These are phyloP conservation scores for Lycophotia porphyrea DNA, from an alignment of 2,888 invertebrate species.

Conservation along the genomic window DNA sequence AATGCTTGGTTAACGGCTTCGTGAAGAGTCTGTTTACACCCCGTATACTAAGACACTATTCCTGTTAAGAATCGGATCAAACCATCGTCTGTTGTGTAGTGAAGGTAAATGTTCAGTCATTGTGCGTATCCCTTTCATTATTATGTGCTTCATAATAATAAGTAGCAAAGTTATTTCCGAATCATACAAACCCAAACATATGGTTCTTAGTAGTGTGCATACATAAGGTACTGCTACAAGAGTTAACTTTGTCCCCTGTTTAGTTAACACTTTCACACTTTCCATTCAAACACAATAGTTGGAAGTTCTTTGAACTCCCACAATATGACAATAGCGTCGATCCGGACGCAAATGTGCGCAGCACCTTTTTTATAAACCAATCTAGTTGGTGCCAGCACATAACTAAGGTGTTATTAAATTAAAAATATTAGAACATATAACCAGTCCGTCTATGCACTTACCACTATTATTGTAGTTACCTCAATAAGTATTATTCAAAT, in stretches of 20 bases:
- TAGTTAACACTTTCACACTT: conserved; percentile 52
- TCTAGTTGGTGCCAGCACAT: not conserved
- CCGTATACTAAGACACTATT: not conserved
- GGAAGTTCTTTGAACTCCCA: conserved; percentile 44
- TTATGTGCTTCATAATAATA: not conserved
- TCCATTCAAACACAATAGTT: conserved; percentile 37
- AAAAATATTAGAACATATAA: not conserved
- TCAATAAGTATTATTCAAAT: not conserved
- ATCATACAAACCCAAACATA: not conserved
- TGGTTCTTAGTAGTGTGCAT: not conserved
- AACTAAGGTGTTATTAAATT: not conserved
- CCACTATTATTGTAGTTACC: not conserved
- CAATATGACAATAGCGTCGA: conserved; percentile 23
- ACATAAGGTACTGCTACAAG: not conserved
- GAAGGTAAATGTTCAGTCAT: not conserved
- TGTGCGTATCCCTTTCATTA: not conserved
- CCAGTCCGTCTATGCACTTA: not conserved
- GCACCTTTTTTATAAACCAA: conserved; percentile 22
- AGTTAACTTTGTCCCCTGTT: conserved; percentile 24
- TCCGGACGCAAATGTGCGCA: conserved; percentile 1
- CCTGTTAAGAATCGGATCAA: not conserved
- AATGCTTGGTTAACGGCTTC: no score
- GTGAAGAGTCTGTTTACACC: no score
- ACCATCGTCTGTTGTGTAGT: not conserved
- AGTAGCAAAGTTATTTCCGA: not conserved